phyloP scores from a whole-genome alignment of 2,888 invertebrate genomes.

The Sinodicranocentrus sp. region DNA sequence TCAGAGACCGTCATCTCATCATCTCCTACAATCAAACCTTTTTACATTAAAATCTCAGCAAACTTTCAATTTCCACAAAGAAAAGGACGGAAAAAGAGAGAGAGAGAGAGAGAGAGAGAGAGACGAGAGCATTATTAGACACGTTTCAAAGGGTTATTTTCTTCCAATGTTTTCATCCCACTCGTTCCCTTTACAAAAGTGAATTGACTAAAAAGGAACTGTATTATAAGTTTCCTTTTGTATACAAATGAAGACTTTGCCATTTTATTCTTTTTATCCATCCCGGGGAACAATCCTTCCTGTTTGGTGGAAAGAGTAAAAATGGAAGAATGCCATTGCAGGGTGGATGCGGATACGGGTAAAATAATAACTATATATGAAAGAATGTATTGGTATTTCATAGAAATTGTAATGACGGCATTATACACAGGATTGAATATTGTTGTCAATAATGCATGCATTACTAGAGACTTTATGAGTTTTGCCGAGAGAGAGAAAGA shows the following conservation, averaged over 20 bases:
- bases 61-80: constrained; percentile 33
- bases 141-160: not conserved
- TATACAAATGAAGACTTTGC: not conserved
- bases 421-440: no score
- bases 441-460: not conserved
- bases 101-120: not conserved
- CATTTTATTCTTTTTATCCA: not conserved
- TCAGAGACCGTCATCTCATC: constrained; percentile 26
- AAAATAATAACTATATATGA: not conserved
- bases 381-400: not conserved
- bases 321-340: not conserved
- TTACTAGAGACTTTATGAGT: not conserved
- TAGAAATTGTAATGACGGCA: not conserved
- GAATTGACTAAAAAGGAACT: not conserved
- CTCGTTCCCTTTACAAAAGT: not conserved
- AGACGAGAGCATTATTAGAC: not conserved
- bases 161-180: not conserved
- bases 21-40: constrained; percentile 10
- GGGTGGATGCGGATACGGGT: not conserved
- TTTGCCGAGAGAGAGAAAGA: not conserved
- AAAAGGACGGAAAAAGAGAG: constrained; percentile 7
- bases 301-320: not conserved
- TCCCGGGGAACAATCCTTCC: not conserved
- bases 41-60: constrained; percentile 8
- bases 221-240: not conserved